Evolutionary conservation across 64 coral and sea anemone species (phyloP).

Genomic region (Dendrophyllia cribrosa): DNA sequence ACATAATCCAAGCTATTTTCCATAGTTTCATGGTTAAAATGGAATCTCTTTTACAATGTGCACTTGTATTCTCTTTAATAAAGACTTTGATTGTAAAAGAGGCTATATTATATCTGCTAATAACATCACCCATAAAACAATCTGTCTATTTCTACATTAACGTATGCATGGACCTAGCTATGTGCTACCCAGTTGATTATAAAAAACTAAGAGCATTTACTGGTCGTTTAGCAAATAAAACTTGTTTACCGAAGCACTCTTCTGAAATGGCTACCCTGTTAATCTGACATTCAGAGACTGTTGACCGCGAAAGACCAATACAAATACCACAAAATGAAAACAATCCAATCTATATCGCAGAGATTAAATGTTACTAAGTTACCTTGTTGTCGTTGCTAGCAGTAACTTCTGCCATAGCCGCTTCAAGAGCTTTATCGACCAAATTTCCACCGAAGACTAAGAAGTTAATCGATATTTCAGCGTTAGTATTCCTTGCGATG

Average conservation of each 20-base stretch:
- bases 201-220: neutral
- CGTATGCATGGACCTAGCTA: neutral
- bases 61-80: no score
- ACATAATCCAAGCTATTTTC: no score
- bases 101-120: no score
- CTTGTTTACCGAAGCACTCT: slow-evolving; percentile 37
- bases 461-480: neutral
- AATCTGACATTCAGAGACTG: slow-evolving; percentile 13
- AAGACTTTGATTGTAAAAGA: no score
- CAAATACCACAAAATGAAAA: slow-evolving; percentile 20
- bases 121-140: no score
- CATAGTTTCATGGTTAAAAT: no score
- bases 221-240: slow-evolving; percentile 7
- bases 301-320: neutral
- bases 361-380: neutral
- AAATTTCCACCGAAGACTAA: neutral
- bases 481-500: neutral
- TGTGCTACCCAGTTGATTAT: neutral
- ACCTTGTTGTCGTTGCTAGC: neutral
- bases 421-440: slow-evolving; percentile 32
- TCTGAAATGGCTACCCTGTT: neutral
- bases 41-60: no score
- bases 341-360: neutral
- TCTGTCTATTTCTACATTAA: no score
- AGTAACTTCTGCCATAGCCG: neutral